These are phyloP conservation scores for Pontoporia blainvillei DNA, from an alignment of 2,113 vertebrate species.

Conservation along the genomic window DNA sequence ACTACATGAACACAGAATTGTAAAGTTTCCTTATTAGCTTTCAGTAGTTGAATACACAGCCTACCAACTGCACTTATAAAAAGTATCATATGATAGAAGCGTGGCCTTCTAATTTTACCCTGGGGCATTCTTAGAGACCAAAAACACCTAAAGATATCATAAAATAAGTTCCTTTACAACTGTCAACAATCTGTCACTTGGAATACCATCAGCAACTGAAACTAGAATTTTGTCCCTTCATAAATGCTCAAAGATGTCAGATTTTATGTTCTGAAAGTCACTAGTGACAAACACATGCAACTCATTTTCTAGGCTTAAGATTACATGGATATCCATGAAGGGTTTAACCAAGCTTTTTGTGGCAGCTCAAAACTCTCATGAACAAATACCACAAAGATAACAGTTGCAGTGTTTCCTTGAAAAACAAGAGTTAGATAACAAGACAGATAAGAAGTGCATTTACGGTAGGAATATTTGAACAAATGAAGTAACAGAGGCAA, in stretches of 20 bases:
- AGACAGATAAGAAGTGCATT: background rate
- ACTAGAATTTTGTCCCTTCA: background rate
- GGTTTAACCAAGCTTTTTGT: background rate
- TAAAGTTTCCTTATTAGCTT: background rate
- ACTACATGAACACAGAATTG: background rate
- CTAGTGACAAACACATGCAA: background rate
- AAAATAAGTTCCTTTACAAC: background rate
- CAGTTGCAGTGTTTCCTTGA: background rate
- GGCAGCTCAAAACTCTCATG: background rate
- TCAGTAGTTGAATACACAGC: background rate
- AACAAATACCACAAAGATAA: background rate
- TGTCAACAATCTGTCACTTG: background rate
- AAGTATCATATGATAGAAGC: background rate
- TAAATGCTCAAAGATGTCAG: background rate
- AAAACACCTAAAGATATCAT: background rate
- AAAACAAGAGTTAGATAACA: background rate
- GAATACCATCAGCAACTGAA: background rate
- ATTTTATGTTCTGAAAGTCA: background rate
- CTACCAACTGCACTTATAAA: background rate
- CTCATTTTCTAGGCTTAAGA: background rate
- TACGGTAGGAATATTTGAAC: background rate
- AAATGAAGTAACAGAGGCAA: background rate
- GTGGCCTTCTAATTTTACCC: background rate
- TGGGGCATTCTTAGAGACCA: background rate
- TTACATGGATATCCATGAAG: background rate